A percentile compares a stretch with the other conserved stretches of the same genome.
Evolutionary conservation across 2,888 invertebrate species (phyloP).

Genomic region (Ypsolopha sequella): DNA sequence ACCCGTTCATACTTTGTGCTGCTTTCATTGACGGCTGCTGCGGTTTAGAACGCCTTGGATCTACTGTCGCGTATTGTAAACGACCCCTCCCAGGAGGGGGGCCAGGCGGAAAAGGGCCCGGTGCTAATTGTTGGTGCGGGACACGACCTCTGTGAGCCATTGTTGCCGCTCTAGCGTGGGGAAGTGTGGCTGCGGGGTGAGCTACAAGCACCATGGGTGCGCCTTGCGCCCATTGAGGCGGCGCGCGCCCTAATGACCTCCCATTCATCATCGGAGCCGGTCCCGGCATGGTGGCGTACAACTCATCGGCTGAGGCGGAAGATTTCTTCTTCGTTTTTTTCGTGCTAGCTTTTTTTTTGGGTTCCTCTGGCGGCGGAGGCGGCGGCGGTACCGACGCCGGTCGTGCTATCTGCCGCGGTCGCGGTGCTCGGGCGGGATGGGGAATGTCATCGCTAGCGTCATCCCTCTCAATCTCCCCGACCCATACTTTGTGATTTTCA

Average conservation of each 20-base stretch:
- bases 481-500: conserved; percentile 96
- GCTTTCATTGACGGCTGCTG: conserved; percentile 73
- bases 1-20: conserved; percentile 76
- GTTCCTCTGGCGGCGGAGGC: conserved; percentile 78
- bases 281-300: conserved; percentile 69
- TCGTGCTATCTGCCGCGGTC: conserved; percentile 85
- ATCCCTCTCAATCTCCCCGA: conserved; percentile 83
- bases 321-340: conserved; percentile 70
- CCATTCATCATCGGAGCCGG: conserved; percentile 57
- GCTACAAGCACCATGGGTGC: conserved; percentile 62
- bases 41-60: conserved; percentile 74
- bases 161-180: conserved; percentile 58
- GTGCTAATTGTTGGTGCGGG: conserved; percentile 65
- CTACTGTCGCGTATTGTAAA: conserved; percentile 73
- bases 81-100: conserved; percentile 49
- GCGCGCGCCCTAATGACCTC: conserved; percentile 53
- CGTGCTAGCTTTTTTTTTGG: conserved; percentile 71
- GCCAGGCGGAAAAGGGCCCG: conserved; percentile 49
- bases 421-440: conserved; percentile 73
- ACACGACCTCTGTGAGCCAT: conserved; percentile 70
- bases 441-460: conserved; percentile 78
- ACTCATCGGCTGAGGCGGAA: conserved; percentile 70
- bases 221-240: conserved; percentile 37
- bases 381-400: conserved; percentile 89
- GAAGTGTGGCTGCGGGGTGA: conserved; percentile 55